Percentiles rank a stretch among this genome's conserved stretches.
Conservation (phyloP, 35 echinoderm and acorn worm genomes). For the Patiria miniata region DNA sequence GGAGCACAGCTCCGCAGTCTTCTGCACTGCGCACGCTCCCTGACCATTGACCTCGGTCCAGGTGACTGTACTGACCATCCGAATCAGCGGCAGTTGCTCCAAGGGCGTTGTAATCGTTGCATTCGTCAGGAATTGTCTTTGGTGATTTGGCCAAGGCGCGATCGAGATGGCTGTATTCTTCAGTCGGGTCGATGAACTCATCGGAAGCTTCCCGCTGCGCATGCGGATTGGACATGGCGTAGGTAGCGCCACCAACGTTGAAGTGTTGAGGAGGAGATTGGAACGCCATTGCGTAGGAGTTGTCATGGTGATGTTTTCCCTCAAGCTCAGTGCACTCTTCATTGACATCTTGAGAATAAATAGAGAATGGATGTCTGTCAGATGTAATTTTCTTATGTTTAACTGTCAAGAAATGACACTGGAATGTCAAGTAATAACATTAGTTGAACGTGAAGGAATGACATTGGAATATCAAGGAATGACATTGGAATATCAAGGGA, state of each 20-base stretch:
- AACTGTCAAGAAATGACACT: too few relatives aligned
- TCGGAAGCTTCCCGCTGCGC: neutral
- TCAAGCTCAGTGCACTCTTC: too few relatives aligned
- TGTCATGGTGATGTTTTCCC: too few relatives aligned
- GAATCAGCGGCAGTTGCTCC: too few relatives aligned
- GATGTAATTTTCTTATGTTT: too few relatives aligned
- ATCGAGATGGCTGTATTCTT: neutral
- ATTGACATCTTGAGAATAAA: too few relatives aligned
- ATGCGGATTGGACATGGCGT: neutral
- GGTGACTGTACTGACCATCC: neutral
- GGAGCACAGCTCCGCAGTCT: neutral
- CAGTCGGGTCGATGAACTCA: neutral
- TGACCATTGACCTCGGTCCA: neutral
- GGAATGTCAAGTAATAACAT: too few relatives aligned
- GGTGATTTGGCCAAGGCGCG: neutral
- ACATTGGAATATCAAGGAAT: too few relatives aligned
- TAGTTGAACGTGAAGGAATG: too few relatives aligned
- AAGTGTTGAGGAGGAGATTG: neutral
- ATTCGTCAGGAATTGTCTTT: neutral
- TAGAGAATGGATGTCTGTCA: too few relatives aligned
- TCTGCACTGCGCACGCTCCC: neutral
- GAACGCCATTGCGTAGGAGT: too few relatives aligned
- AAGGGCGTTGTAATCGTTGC: neutral
- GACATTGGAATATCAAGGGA: too few relatives aligned
- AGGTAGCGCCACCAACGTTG: conserved; percentile 12